phyloP scores from a whole-genome alignment of 2,888 invertebrate genomes.

The Phyto melanocephala region DNA sequence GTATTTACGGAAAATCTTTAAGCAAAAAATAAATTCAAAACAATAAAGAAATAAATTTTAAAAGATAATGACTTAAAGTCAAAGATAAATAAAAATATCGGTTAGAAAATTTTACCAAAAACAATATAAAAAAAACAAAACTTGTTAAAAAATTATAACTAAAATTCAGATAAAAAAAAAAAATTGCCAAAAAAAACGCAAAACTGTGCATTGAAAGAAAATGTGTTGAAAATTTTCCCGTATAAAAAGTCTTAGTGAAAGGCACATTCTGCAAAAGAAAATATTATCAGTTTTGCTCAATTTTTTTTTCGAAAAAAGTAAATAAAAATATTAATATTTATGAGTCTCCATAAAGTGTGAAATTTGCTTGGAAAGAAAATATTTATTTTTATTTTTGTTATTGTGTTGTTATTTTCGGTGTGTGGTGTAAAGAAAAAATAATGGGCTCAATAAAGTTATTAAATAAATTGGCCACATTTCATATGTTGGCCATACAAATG shows the following conservation, averaged over 20 bases:
- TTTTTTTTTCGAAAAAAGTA: background rate
- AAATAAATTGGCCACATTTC: conserved; percentile 65
- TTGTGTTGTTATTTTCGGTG: conserved; percentile 10
- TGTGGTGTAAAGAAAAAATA: conserved; percentile 15
- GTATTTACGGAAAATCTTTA: conserved; percentile 49
- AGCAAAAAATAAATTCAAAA: background rate
- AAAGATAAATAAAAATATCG: too few relatives aligned
- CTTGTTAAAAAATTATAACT: background rate
- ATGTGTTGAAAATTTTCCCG: background rate
- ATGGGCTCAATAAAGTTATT: conserved; percentile 58
- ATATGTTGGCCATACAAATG: conserved; percentile 71
- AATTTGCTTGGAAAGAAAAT: background rate
- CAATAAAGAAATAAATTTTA: background rate
- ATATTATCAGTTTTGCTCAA: conserved; percentile 3
- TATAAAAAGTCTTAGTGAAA: too few relatives aligned
- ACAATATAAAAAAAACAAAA: background rate
- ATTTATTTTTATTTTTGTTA: background rate
- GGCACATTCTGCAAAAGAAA: too few relatives aligned
- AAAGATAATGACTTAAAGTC: too few relatives aligned
- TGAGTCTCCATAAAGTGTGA: background rate
- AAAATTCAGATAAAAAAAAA: background rate
- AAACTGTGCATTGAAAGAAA: too few relatives aligned
- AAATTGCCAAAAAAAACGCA: background rate
- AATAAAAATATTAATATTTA: background rate
- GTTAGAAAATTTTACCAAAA: background rate